A percentile compares a stretch with the other conserved stretches of the same genome.
These are phyloP conservation scores for Ericerus pela DNA, from an alignment of 1,140 invertebrate species.

Conservation along the genomic window DNA sequence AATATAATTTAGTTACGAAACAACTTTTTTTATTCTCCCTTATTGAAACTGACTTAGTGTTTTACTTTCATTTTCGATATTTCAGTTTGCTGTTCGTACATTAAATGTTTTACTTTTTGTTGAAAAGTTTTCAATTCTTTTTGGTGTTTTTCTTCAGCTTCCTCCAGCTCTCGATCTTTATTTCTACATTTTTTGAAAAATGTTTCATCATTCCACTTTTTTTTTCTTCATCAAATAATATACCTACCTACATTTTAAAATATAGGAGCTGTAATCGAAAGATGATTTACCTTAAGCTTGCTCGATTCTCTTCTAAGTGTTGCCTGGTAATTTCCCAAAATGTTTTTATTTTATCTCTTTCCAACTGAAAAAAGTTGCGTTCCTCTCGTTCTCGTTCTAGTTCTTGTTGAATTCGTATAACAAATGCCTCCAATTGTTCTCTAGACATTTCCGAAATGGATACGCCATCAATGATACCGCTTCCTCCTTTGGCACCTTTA, in stretches of 20 bases:
- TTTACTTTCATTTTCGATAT: slow-evolving; percentile 51
- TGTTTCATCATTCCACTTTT: background rate
- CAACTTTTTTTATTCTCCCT: background rate
- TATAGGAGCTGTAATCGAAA: background rate
- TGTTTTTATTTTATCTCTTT: slow-evolving; percentile 81
- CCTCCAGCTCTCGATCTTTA: slow-evolving; percentile 77
- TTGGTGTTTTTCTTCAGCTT: slow-evolving; percentile 70
- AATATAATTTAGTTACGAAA: background rate
- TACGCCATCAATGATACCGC: slow-evolving; percentile 69
- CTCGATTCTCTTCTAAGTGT: slow-evolving; percentile 65
- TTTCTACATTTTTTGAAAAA: slow-evolving; percentile 36
- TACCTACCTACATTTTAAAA: background rate
- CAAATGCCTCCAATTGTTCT: slow-evolving; percentile 81
- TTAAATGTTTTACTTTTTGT: slow-evolving; percentile 81
- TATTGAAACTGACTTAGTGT: background rate
- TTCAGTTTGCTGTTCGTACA: slow-evolving; percentile 79
- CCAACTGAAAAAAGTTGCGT: slow-evolving; percentile 86
- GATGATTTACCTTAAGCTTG: slow-evolving; percentile 39
- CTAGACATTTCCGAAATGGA: slow-evolving; percentile 82
- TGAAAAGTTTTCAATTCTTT: slow-evolving; percentile 73
- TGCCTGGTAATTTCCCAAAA: slow-evolving; percentile 86
- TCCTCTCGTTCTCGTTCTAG: slow-evolving; percentile 86
- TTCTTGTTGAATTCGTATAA: slow-evolving; percentile 73
- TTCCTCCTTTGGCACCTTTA: slow-evolving; percentile 30
- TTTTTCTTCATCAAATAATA: background rate